Percentiles rank a stretch among this genome's conserved stretches.
phyloP scores from a whole-genome alignment of 2,113 vertebrate genomes.

The Trogon surrucura region DNA sequence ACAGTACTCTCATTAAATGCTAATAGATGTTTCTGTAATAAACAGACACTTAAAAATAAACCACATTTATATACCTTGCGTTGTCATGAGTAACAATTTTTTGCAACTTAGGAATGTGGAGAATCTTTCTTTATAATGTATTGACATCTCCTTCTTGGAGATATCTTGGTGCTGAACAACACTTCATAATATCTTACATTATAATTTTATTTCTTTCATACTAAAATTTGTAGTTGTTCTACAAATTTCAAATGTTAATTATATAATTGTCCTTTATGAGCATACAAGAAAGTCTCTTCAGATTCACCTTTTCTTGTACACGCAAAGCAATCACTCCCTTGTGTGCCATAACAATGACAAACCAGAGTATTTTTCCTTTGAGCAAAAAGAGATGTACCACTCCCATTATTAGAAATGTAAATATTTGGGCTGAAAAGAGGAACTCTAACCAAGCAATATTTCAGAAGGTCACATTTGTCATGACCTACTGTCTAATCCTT shows the following conservation, averaged over 20 bases:
- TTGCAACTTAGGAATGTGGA: not conserved
- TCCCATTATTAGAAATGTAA: constrained; percentile 3
- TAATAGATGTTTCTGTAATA: constrained; percentile 40
- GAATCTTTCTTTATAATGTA: not conserved
- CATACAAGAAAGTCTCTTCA: not conserved
- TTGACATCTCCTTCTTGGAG: not conserved
- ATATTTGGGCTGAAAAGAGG: not conserved
- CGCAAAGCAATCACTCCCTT: not conserved
- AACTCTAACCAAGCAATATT: not conserved
- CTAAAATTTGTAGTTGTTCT: not conserved
- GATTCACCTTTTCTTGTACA: not conserved
- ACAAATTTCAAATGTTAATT: constrained; percentile 10
- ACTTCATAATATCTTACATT: not conserved
- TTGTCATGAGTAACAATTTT: constrained; percentile 19
- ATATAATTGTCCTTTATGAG: constrained; percentile 11
- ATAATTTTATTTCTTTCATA: not conserved
- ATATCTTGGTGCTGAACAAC: not conserved
- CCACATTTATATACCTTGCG: constrained; percentile 14
- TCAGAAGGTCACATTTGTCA: not conserved
- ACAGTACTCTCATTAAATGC: constrained; percentile 9
- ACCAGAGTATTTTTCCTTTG: not conserved
- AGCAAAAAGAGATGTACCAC: not conserved
- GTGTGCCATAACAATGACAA: not conserved
- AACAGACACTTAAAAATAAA: constrained; percentile 40
- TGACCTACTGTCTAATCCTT: not conserved